Conservation (phyloP, 2,113 vertebrate genomes). For the Silurus glanis region DNA sequence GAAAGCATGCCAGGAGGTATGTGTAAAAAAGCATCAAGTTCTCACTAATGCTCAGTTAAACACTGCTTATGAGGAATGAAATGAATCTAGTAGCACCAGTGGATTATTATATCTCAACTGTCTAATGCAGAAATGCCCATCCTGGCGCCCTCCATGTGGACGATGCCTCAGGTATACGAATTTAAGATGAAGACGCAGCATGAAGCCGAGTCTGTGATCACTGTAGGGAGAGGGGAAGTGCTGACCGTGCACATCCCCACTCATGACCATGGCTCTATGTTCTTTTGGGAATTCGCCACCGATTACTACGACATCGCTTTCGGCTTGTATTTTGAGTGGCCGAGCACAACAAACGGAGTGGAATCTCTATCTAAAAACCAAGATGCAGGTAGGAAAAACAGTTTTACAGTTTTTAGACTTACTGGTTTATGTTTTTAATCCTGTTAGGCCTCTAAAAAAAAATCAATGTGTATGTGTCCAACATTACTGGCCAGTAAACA, state of each 20-base stretch:
- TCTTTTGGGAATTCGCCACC: constrained; percentile 99
- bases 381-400: constrained; percentile 80
- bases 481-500: too few species aligned
- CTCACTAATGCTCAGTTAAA: not conserved
- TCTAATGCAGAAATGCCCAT: constrained; percentile 24
- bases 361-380: constrained; percentile 49
- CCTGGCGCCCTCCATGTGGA: constrained; percentile 97
- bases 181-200: constrained; percentile 97
- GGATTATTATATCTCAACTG: too few species aligned
- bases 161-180: constrained; percentile 92
- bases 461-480: too few species aligned
- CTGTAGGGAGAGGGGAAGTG: constrained; percentile 94
- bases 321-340: constrained; percentile 99
- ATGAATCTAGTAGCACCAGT: not conserved
- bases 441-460: not conserved
- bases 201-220: constrained; percentile 95
- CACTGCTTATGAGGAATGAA: not conserved
- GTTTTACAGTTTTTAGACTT: not conserved
- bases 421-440: not conserved
- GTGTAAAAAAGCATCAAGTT: not conserved
- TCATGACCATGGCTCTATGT: constrained; percentile 90
- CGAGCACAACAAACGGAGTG: constrained; percentile 86
- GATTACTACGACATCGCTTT: constrained; percentile 99
- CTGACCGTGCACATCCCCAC: constrained; percentile 97
- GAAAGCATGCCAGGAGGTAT: constrained; percentile 38